Evolutionary conservation across 2,888 invertebrate species (phyloP).

Genomic region (Cistogaster globosa): DNA sequence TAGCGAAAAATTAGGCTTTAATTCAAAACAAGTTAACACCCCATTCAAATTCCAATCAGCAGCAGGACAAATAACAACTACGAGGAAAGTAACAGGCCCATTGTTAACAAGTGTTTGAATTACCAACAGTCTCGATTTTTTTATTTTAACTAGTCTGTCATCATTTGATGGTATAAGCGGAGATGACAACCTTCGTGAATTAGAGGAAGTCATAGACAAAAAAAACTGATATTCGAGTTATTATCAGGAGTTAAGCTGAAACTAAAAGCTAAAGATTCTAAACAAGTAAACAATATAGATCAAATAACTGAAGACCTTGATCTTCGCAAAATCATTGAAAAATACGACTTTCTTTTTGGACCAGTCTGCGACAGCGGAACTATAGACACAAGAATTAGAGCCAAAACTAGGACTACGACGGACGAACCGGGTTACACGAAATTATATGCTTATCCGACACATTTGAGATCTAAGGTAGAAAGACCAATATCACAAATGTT

Average conservation of each 20-base stretch:
- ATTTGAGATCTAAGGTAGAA: constrained; percentile 77
- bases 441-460: constrained; percentile 78
- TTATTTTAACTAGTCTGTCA: too few relatives aligned
- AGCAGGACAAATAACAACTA: too few relatives aligned
- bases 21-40: too few relatives aligned
- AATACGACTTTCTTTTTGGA: too few relatives aligned
- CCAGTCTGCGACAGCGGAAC: too few relatives aligned
- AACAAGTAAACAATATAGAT: constrained; percentile 20
- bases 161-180: constrained; percentile 65
- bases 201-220: constrained; percentile 62
- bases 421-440: constrained; percentile 77
- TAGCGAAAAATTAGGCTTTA: too few relatives aligned
- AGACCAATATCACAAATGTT: constrained; percentile 76
- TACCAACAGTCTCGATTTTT: constrained; percentile 44
- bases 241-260: neutral
- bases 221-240: constrained; percentile 2
- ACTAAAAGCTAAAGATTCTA: neutral
- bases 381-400: too few relatives aligned
- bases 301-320: too few relatives aligned
- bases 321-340: too few relatives aligned
- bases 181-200: constrained; percentile 57
- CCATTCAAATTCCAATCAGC: too few relatives aligned
- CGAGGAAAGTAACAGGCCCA: constrained; percentile 14
- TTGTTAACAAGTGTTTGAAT: constrained; percentile 33
- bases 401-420: too few relatives aligned